Conservation (phyloP, 2,113 vertebrate species). For the Hippocampus barbouri region DNA sequence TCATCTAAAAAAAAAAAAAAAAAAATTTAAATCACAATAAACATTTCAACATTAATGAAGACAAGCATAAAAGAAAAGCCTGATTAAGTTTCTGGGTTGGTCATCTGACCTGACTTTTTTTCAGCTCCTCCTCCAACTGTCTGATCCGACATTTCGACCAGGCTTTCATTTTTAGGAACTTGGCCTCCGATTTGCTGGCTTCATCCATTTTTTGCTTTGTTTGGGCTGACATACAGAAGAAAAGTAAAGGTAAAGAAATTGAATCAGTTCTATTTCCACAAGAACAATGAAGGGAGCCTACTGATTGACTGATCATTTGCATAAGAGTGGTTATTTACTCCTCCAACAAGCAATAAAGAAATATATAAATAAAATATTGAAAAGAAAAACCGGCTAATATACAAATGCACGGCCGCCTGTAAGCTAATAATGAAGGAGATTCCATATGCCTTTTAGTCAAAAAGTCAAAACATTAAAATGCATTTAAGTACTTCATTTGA, state of each 20-base stretch:
- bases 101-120: conserved; percentile 70
- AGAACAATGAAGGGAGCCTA: neutral
- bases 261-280: neutral
- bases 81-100: neutral
- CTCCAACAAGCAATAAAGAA: too few relatives aligned
- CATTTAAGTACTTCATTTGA: too few relatives aligned
- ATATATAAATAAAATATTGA: too few relatives aligned
- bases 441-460: too few relatives aligned
- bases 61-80: neutral
- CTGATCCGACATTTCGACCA: conserved; percentile 85
- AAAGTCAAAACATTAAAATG: too few relatives aligned
- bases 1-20: neutral
- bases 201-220: conserved; percentile 81
- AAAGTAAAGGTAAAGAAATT: neutral
- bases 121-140: conserved; percentile 84
- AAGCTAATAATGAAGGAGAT: too few relatives aligned
- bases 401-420: too few relatives aligned
- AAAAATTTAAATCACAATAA: neutral
- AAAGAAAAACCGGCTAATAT: too few relatives aligned
- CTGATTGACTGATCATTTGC: too few relatives aligned
- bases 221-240: conserved; percentile 62
- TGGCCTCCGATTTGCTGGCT: conserved; percentile 83
- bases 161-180: conserved; percentile 88
- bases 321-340: too few relatives aligned
- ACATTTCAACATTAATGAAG: neutral